Conservation (phyloP, 2,113 vertebrate genomes). For the Lophochroa leadbeateri region DNA sequence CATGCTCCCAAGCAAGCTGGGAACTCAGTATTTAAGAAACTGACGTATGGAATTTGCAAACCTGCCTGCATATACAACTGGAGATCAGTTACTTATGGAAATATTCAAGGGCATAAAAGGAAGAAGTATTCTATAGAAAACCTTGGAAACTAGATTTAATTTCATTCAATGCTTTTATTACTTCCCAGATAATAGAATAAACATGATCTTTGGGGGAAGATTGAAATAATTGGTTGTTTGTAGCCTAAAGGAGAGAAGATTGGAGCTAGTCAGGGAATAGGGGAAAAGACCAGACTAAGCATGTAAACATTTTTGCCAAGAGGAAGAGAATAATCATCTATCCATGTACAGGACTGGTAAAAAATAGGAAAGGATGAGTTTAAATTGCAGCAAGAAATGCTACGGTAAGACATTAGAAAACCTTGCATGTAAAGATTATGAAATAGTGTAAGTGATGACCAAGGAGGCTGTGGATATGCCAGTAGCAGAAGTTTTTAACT, state of each 20-base stretch:
- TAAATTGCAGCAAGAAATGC: not conserved
- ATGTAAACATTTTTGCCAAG: not conserved
- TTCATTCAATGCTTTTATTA: not conserved
- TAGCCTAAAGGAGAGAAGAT: not conserved
- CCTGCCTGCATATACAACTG: accelerated
- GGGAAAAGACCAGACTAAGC: not conserved
- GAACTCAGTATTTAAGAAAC: not conserved
- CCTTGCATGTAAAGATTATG: not conserved
- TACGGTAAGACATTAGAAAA: not conserved
- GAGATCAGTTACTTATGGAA: not conserved
- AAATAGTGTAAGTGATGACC: not conserved
- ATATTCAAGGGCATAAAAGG: not conserved
- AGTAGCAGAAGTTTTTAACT: not conserved
- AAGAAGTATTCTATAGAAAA: not conserved
- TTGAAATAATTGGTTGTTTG: not conserved
- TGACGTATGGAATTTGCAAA: not conserved
- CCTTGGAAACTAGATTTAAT: not conserved
- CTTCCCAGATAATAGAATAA: not conserved
- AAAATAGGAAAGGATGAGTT: not conserved
- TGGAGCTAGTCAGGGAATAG: not conserved
- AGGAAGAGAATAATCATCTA: not conserved
- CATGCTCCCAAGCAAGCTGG: not conserved
- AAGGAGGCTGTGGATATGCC: not conserved
- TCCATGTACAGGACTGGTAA: not conserved
- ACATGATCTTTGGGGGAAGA: not conserved